Percentiles rank a stretch among this genome's conserved stretches.
These are phyloP conservation scores for Sebastes nivosus DNA, from an alignment of 2,797 vertebrate genomes.

Conservation along the genomic window DNA sequence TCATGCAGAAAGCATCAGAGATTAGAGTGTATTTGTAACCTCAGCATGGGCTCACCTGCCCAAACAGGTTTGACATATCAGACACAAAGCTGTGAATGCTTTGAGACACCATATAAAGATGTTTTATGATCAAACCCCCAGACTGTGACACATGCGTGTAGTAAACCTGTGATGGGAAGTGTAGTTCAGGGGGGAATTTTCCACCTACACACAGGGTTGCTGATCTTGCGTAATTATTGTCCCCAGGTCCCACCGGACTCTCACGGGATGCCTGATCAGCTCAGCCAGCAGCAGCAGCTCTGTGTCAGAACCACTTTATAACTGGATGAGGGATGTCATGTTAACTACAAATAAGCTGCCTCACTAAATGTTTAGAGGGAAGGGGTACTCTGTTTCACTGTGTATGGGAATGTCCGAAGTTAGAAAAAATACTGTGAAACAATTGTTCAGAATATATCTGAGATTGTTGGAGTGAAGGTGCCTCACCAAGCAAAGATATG, in stretches of 20 bases:
- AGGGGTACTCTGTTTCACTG: too few relatives aligned
- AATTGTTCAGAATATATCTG: too few relatives aligned
- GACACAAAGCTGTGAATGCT: background rate
- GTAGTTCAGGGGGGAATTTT: constrained; percentile 11
- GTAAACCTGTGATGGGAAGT: constrained; percentile 33
- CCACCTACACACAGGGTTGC: constrained; percentile 47
- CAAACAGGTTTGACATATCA: constrained; percentile 28
- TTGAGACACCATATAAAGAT: background rate
- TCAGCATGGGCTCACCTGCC: constrained; percentile 30
- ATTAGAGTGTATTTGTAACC: constrained; percentile 1
- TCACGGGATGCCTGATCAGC: constrained; percentile 50
- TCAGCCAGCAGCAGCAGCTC: constrained; percentile 24
- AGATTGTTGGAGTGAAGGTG: too few relatives aligned
- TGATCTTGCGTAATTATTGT: constrained; percentile 67
- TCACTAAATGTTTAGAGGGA: too few relatives aligned
- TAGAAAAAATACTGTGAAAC: too few relatives aligned
- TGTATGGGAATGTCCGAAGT: too few relatives aligned
- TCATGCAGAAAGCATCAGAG: background rate
- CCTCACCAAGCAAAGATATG: too few relatives aligned
- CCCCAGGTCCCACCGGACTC: constrained; percentile 48
- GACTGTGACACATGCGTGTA: background rate
- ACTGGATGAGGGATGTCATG: constrained; percentile 9
- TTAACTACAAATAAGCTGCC: constrained; percentile 12
- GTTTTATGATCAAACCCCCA: background rate
- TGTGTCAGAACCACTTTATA: constrained; percentile 18